Evolutionary conservation across 2,113 vertebrate species (phyloP), one percentile per base, ranked within the genome.

Genomic region (Stercorarius parasiticus): DNA sequence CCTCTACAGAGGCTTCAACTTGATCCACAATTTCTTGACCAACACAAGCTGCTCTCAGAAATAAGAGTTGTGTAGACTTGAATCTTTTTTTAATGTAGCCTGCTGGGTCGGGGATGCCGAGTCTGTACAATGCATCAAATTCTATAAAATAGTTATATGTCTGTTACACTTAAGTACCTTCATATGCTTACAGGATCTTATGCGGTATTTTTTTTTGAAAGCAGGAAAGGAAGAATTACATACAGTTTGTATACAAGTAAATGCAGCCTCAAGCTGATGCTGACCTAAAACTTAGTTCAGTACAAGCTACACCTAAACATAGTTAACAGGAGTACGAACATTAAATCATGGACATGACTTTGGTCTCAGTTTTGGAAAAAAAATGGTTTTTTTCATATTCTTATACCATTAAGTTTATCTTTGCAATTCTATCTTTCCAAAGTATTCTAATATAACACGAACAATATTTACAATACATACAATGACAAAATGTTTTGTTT

Each of bases 1-100:
- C 99, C 76, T 99, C 99, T 83, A 99, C 98, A 32, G 99, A 99
- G 8, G 99, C 99, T 98, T 99, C 99, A 82, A 99, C 98, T 76
- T 99, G 99, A 98, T 99, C 99, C 47, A 99, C 98, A 86, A 99
- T 98, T 91, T 96, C 96, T 74, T 98, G 98, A 49, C 99, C 99
- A 96, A 99, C 98, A 92, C 99, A 99, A 79, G 98, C 98, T 4
- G 98, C 98, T 90, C 98, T 97, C 74, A 99, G 97, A 97, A 99
- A 99, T 71, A 99, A 97, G 70, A 99, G 98, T 5, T 98, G 98
- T 56, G 92, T 79, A 42, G 98, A 98, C 95, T 99, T 99, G 87
- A 98, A 99, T 53, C 99, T 99, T 97, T 99, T 99, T 97, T 98
- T 99, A 79, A 99, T 98, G 97, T 99, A 99, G 96, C 82, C 97